Evolutionary conservation across 2,113 vertebrate species (phyloP).

Genomic region (Hemicordylus capensis): DNA sequence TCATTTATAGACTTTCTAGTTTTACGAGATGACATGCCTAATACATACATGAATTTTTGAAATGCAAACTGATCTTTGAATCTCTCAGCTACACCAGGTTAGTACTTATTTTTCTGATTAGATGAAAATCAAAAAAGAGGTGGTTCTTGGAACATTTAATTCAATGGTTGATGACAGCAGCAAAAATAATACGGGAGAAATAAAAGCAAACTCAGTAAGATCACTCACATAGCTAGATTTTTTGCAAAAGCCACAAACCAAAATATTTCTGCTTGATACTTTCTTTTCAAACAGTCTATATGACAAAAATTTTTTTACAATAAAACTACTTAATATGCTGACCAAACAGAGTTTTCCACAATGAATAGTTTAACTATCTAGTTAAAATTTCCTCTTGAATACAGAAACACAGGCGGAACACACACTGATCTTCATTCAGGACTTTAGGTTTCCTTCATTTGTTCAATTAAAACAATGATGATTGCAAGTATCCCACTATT

Average conservation of each 20-base stretch:
- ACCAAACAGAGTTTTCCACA: background rate
- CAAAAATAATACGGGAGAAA: background rate
- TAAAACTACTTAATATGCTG: background rate
- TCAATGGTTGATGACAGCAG: background rate
- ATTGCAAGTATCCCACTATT: background rate
- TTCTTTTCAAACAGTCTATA: background rate
- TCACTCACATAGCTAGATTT: background rate
- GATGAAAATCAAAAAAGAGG: background rate
- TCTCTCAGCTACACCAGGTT: background rate
- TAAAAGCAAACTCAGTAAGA: background rate
- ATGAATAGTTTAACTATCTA: background rate
- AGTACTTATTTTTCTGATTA: background rate
- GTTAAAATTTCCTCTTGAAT: background rate
- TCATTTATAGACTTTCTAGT: background rate
- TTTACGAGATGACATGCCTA: background rate
- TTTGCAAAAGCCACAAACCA: slow-evolving; percentile 3
- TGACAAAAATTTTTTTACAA: background rate
- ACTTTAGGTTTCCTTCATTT: background rate
- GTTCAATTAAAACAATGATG: background rate
- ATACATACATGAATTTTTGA: too few relatives aligned
- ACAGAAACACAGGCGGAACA: background rate
- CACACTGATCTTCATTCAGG: background rate
- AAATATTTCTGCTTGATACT: background rate
- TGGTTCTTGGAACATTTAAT: background rate
- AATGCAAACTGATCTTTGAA: background rate